Evolutionary conservation across 2,797 vertebrate species (phyloP).

Genomic region (Rhabdomys pumilio): DNA sequence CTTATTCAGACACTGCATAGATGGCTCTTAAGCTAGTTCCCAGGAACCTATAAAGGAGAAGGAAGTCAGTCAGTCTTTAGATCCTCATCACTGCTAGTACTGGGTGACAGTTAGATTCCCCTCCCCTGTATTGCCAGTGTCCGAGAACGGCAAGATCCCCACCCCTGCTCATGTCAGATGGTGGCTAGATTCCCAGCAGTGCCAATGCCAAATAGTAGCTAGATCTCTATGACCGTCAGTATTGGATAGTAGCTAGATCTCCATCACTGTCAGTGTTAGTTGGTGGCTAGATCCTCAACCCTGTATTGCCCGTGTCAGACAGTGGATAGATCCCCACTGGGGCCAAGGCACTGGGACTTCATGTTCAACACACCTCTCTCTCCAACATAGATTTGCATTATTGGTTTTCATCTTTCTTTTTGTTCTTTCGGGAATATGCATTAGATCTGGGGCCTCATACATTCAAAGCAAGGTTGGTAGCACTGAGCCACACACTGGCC

Average conservation of each 20-base stretch:
- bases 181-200: background rate
- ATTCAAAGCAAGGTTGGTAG: background rate
- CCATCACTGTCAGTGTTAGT: background rate
- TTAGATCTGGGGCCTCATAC: background rate
- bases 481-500: no score
- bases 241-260: no score
- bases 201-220: background rate
- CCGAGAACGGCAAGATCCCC: background rate
- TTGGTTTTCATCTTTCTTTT: background rate
- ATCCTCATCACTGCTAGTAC: background rate
- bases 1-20: fast-evolving
- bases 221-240: background rate
- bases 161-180: background rate
- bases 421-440: no score
- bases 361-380: background rate
- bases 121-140: no score
- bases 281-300: background rate
- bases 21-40: background rate
- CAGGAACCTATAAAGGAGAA: background rate
- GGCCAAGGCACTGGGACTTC: background rate
- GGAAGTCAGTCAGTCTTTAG: background rate
- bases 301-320: background rate
- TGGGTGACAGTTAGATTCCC: no score
- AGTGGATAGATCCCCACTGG: background rate
- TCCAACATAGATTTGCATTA: background rate